Percentiles rank a stretch among this genome's conserved stretches.
phyloP scores from a whole-genome alignment of 2,888 invertebrate species.

The Drosophila nr. perissopoda region DNA sequence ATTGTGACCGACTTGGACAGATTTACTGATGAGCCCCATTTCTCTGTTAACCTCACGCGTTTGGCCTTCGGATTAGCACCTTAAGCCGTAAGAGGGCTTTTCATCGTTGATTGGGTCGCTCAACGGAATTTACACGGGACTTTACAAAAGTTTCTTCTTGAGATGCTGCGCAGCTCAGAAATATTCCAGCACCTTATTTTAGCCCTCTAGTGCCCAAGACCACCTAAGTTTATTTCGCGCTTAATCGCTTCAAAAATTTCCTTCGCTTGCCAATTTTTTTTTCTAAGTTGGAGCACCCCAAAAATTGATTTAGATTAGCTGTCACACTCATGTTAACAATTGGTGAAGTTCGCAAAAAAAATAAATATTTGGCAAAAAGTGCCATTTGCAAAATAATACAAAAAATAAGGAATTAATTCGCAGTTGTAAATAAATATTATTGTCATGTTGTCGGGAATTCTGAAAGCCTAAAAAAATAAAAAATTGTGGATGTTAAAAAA shows the following conservation, averaged over 20 bases:
- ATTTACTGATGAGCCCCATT: conserved; percentile 26
- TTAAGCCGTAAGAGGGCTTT: background rate
- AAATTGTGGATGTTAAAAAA: background rate
- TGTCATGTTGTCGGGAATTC: accelerated
- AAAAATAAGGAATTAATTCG: background rate
- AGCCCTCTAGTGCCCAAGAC: background rate
- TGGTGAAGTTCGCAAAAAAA: background rate
- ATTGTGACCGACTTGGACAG: conserved; percentile 24
- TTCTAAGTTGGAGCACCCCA: background rate
- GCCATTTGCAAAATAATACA: background rate
- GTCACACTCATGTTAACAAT: background rate
- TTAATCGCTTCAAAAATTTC: too few relatives aligned
- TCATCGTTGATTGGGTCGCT: conserved; percentile 1
- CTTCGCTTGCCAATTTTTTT: too few relatives aligned
- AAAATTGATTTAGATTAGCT: background rate
- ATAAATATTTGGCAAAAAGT: background rate
- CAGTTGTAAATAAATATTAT: background rate
- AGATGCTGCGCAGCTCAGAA: background rate
- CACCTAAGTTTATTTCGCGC: too few relatives aligned
- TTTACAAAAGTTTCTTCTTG: background rate
- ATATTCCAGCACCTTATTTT: background rate
- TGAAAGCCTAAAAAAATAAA: background rate
- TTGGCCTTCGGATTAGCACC: conserved; percentile 1
- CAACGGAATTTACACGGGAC: background rate
- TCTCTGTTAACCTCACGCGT: background rate